Percentiles rank a stretch among this genome's conserved stretches.
Conservation (phyloP, 2,888 invertebrate genomes). For the Lordiphosa andalusiaca region DNA sequence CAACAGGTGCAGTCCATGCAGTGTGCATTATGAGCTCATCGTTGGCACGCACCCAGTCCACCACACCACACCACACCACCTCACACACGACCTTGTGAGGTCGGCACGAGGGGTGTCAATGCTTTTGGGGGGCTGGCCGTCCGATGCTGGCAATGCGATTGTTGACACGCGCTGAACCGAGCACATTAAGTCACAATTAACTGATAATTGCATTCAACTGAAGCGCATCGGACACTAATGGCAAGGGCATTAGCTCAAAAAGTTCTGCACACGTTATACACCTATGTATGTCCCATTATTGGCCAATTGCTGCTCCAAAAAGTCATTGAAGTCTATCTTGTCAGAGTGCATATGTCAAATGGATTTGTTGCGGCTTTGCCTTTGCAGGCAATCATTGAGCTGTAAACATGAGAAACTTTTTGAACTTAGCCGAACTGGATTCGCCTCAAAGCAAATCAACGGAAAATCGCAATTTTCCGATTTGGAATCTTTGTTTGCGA, state of each 20-base stretch:
- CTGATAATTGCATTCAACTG: conserved; percentile 38
- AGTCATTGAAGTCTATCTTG: conserved; percentile 25
- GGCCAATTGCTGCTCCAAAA: conserved; percentile 24
- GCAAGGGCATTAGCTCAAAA: conserved; percentile 3
- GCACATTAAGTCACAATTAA: conserved; percentile 61
- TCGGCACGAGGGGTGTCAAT: conserved; percentile 3
- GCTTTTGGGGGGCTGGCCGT: background rate
- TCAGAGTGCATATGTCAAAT: conserved; percentile 60
- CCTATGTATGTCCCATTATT: conserved; percentile 5
- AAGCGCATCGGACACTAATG: conserved; percentile 25
- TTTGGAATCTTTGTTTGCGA: conserved; percentile 11
- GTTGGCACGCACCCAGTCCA: conserved; percentile 53
- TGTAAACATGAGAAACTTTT: conserved; percentile 60
- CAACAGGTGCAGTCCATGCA: conserved; percentile 49
- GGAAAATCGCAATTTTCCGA: conserved; percentile 44
- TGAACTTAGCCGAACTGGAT: conserved; percentile 51
- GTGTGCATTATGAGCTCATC: conserved; percentile 61
- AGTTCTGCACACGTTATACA: conserved; percentile 30
- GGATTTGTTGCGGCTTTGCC: conserved; percentile 54
- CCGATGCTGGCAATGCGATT: conserved; percentile 9
- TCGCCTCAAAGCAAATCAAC: conserved; percentile 44
- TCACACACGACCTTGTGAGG: conserved; percentile 51
- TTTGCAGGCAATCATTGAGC: conserved; percentile 53
- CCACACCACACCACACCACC: background rate
- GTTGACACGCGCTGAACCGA: conserved; percentile 29